Conservation (phyloP, 2,888 invertebrate species). For the Andrena bicolor region DNA sequence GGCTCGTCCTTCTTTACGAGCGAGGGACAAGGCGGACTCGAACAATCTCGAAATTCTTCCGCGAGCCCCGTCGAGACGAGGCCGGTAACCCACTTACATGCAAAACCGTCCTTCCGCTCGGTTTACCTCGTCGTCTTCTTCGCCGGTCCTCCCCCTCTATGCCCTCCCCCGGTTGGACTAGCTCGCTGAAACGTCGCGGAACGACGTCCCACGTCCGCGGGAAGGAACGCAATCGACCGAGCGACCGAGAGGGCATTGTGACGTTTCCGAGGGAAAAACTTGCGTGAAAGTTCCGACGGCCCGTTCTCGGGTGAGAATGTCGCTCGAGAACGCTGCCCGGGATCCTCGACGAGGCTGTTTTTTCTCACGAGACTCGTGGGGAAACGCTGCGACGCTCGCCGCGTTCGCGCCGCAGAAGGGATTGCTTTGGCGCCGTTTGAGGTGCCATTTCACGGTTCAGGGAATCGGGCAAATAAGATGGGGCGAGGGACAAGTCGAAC, state of each 20-base stretch:
- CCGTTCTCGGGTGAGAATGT: slow-evolving; percentile 28
- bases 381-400: not conserved
- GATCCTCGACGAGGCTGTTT: slow-evolving; percentile 3
- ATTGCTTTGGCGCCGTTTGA: not conserved
- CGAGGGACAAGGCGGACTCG: slow-evolving; percentile 26
- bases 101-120: slow-evolving; percentile 59
- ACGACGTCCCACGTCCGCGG: slow-evolving; percentile 24
- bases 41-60: slow-evolving; percentile 59
- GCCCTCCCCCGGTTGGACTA: not conserved
- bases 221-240: slow-evolving; percentile 39
- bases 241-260: slow-evolving; percentile 8
- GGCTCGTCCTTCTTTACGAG: slow-evolving; percentile 10
- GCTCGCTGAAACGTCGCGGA: not conserved
- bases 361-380: not conserved
- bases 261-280: slow-evolving; percentile 19
- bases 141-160: not conserved
- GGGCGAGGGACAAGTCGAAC: not conserved
- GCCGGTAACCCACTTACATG: slow-evolving; percentile 58
- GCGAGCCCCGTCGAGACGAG: slow-evolving; percentile 34
- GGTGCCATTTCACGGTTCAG: not conserved
- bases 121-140: slow-evolving; percentile 52
- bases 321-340: not conserved
- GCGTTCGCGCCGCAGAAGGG: not conserved
- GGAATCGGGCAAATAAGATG: not conserved
- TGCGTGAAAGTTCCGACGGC: slow-evolving; percentile 33